Evolutionary conservation across 2,797 vertebrate species (phyloP).

Genomic region (Calcarius lapponicus): DNA sequence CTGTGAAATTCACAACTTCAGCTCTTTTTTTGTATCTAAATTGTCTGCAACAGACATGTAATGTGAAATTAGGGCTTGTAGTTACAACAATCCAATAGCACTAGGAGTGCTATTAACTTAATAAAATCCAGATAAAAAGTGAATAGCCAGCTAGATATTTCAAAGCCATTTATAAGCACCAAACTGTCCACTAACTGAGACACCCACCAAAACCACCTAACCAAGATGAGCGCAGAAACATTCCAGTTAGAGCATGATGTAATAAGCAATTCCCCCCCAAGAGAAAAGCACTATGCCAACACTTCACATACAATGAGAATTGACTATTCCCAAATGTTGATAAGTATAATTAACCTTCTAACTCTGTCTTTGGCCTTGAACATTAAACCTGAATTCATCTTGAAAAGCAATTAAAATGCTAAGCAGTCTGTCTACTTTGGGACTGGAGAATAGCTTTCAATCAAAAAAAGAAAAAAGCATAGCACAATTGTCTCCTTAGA

Average conservation of each 20-base stretch:
- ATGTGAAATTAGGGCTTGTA: background rate
- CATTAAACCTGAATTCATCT: constrained; percentile 2
- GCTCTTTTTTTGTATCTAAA: background rate
- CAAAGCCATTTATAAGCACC: background rate
- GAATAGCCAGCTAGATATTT: background rate
- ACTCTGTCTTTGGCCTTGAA: constrained; percentile 17
- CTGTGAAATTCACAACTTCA: background rate
- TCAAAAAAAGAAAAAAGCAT: background rate
- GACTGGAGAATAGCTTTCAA: background rate
- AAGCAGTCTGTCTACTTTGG: constrained; percentile 12
- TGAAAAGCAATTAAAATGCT: constrained; percentile 58
- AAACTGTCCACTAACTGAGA: background rate
- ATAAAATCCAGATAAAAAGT: background rate
- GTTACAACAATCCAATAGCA: background rate
- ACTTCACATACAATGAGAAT: background rate
- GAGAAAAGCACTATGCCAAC: background rate
- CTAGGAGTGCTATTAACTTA: background rate
- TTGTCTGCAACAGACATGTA: background rate
- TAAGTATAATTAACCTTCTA: constrained; percentile 49
- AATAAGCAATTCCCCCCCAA: background rate
- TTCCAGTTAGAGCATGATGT: background rate
- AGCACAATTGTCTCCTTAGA: background rate
- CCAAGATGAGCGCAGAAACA: background rate
- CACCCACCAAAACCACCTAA: background rate
- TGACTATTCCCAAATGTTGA: background rate